Percentiles rank a stretch among this genome's conserved stretches.
These are phyloP conservation scores for Drosophila orena DNA, from an alignment of 1,140 invertebrate genomes.

Conservation along the genomic window DNA sequence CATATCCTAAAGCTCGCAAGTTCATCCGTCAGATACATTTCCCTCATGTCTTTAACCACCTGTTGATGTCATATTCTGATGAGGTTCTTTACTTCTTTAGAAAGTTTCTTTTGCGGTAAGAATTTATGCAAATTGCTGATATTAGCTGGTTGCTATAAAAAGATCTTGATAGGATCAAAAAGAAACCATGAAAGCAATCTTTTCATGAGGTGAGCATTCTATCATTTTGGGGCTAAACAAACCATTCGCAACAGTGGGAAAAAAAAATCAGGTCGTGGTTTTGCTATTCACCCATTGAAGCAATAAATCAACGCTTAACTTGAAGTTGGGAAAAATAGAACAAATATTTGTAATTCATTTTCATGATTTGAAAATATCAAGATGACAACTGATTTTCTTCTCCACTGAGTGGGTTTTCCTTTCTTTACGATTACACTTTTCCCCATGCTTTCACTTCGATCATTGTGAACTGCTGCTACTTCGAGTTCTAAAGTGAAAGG, in stretches of 20 bases:
- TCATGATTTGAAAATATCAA: neutral
- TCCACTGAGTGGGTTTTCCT: constrained; percentile 17
- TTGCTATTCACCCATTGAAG: neutral
- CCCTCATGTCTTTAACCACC: constrained; percentile 26
- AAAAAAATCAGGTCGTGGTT: neutral
- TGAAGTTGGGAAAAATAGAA: too few relatives aligned
- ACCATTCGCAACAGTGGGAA: constrained; percentile 13
- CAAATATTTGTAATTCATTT: too few relatives aligned
- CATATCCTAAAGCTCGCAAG: constrained; percentile 43
- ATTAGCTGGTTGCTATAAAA: constrained; percentile 26
- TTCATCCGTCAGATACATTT: neutral
- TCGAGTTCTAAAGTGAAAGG: constrained; percentile 76
- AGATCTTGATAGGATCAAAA: constrained; percentile 27
- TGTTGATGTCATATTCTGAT: constrained; percentile 60
- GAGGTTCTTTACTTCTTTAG: constrained; percentile 23
- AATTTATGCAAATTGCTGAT: constrained; percentile 44
- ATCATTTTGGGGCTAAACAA: constrained; percentile 18
- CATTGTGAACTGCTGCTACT: constrained; percentile 5
- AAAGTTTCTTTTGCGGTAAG: constrained; percentile 32
- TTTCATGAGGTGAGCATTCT: constrained; percentile 13
- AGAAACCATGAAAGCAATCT: constrained; percentile 25
- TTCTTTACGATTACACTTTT: constrained; percentile 9
- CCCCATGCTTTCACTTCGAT: constrained; percentile 56
- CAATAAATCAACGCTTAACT: too few relatives aligned
- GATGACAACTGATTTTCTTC: neutral